Conservation (phyloP, 2,888 invertebrate genomes). For the Drosophila paranaensis region DNA sequence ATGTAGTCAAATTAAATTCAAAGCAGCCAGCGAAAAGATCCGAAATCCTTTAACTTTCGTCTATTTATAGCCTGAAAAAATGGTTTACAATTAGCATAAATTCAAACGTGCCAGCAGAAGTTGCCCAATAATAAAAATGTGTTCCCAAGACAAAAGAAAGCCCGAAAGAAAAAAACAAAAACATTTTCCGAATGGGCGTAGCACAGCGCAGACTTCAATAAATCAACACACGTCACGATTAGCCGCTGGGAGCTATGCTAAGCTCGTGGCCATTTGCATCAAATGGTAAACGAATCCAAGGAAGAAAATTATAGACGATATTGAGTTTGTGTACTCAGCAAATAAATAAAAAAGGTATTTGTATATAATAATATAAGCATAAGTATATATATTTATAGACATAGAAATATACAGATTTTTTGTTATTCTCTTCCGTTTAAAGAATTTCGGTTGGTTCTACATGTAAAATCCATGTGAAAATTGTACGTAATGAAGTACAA, state of each 20-base stretch:
- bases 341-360: background rate
- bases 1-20: slow-evolving; percentile 44
- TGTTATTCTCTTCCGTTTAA: background rate
- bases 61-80: slow-evolving; percentile 60
- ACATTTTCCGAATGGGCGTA: slow-evolving; percentile 18
- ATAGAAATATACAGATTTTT: background rate
- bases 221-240: slow-evolving; percentile 59
- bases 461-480: background rate
- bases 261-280: slow-evolving; percentile 29
- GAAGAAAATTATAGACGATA: background rate
- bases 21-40: slow-evolving; percentile 37
- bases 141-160: slow-evolving; percentile 33
- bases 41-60: slow-evolving; percentile 5
- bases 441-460: background rate
- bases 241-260: slow-evolving; percentile 17
- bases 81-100: slow-evolving; percentile 73
- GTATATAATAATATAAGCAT: background rate
- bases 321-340: background rate
- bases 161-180: background rate
- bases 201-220: slow-evolving; percentile 48
- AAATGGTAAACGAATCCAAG: slow-evolving; percentile 20
- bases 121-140: slow-evolving; percentile 33
- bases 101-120: slow-evolving; percentile 36
- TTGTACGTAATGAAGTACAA: background rate
- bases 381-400: background rate